Evolutionary conservation across 2,888 invertebrate genomes (phyloP).

Genomic region (Alloplasta piceator): DNA sequence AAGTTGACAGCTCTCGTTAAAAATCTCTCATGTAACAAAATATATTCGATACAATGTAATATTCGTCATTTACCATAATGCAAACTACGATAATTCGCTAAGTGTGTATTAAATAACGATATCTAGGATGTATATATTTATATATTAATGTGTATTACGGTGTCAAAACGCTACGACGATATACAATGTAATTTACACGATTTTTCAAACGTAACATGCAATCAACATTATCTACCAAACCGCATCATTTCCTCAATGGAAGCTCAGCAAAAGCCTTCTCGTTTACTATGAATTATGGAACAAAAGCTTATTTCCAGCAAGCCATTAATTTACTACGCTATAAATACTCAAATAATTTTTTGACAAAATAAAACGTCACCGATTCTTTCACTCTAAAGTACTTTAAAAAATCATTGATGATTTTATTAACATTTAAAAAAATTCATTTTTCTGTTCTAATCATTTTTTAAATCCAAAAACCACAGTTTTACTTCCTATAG

Average conservation of each 20-base stretch:
- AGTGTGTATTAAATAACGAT: slow-evolving; percentile 5
- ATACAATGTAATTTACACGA: neutral
- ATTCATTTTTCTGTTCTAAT: no score
- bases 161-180: slow-evolving; percentile 34
- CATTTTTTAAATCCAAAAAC: no score
- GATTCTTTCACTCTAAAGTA: no score
- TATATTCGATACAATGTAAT: slow-evolving; percentile 29
- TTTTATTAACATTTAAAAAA: no score
- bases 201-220: slow-evolving; percentile 38
- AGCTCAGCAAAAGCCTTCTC: slow-evolving; percentile 39
- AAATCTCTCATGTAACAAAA: slow-evolving; percentile 8
- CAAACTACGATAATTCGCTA: slow-evolving; percentile 45
- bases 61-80: slow-evolving; percentile 36
- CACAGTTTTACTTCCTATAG: no score
- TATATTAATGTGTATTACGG: slow-evolving; percentile 8
- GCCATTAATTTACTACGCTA: slow-evolving; percentile 26
- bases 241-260: slow-evolving; percentile 21
- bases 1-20: slow-evolving; percentile 1
- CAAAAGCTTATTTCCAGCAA: slow-evolving; percentile 35
- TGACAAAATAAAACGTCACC: no score
- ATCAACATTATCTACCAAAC: slow-evolving; percentile 30
- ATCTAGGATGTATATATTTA: slow-evolving; percentile 20
- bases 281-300: slow-evolving; percentile 26
- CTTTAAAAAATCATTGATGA: no score
- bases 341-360: neutral